A percentile compares a stretch with the other conserved stretches of the same genome.
These are phyloP conservation scores for Carcharodon carcharias DNA, from an alignment of 2,797 vertebrate species.

Conservation along the genomic window DNA sequence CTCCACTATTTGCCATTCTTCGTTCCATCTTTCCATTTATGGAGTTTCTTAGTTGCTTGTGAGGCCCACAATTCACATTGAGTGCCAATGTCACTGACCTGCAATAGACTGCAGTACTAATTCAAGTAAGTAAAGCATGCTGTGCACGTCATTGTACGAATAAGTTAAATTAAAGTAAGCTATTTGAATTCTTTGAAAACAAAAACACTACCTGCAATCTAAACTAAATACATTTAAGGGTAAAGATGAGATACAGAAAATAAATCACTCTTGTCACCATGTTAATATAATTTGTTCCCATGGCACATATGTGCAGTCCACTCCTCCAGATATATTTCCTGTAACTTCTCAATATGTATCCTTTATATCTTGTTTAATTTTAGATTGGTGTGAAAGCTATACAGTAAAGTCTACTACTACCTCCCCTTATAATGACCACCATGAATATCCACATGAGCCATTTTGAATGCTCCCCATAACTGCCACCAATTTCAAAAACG, in stretches of 20 bases:
- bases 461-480: background rate
- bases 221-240: conserved; percentile 1
- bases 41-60: too few relatives aligned
- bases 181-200: background rate
- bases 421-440: background rate
- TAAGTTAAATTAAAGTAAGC: background rate
- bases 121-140: background rate
- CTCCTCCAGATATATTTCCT: background rate
- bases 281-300: background rate
- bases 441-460: background rate
- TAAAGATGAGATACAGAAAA: conserved; percentile 32
- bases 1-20: background rate
- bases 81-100: background rate
- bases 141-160: background rate
- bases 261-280: background rate
- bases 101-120: background rate
- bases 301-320: background rate
- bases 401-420: background rate
- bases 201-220: background rate
- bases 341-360: background rate
- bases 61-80: too few relatives aligned
- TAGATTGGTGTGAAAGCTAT: background rate
- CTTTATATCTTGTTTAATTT: background rate
- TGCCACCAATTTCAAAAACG: background rate
- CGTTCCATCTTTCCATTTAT: background rate